Evolutionary conservation across 2,888 invertebrate species (phyloP), one percentile per base, ranked within the genome.

Genomic region (Pristionchus mayeri): DNA sequence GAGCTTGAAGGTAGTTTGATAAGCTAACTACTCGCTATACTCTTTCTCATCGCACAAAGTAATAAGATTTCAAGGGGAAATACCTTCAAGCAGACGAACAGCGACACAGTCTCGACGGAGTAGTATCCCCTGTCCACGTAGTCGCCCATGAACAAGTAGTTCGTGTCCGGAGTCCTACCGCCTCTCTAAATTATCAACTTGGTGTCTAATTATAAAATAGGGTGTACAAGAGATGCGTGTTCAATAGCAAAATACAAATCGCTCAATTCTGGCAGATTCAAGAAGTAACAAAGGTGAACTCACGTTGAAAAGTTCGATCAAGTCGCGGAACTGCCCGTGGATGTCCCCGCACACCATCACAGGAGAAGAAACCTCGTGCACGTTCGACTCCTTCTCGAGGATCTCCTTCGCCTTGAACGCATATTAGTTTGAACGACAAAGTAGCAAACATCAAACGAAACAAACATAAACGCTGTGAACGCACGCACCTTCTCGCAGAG

Each of bases 51-150:
- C 44, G 44, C n/a, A 44, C 13, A 44, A 13, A 44, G 44, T 44
- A 13, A 44, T 13, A 44, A 44, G 7, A 44, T 44, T 44, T 6
- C 44, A 44, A 44, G 44, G 13, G 44, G 13, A 44, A 9, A 44
- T 93, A 97, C 97, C 95, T 99, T 99, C 88, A 99, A 95, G 87
- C 98, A 97, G 92, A 99, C 98, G 93, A 99, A 95, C 93, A 99
- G 95, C 93, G 98, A 97, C 93, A 99, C 98, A 87, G 99, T 99
- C 95, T 99, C 99, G 87, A 99, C 98, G 90, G 98, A 98, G 95
- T 99, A 98, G 94, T 99, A 99, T 86, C 99, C 99, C 94, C 99
- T 96, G 95, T 99, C 99, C 89, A 99, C 99, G 94, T 99, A 99
- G 94, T 99, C 99, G 87, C 99, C 99, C 98, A 99, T 92, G 97